Evolutionary conservation across 2,113 vertebrate species (phyloP), one percentile per base, ranked within the genome.

Genomic region (Butastur rufipennis): DNA sequence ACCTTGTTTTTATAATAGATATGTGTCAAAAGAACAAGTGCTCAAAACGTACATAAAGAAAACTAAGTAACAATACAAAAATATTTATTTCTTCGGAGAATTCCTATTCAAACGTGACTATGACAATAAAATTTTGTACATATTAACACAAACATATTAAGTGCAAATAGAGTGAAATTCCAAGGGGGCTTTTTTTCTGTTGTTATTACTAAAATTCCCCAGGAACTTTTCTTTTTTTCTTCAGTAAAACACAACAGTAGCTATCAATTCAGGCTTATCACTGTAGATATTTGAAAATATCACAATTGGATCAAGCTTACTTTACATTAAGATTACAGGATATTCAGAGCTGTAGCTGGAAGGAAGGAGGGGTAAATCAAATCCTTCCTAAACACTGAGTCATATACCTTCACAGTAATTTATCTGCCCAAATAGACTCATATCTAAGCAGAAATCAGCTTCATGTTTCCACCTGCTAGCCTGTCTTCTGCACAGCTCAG

Each of bases 381-480:
- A 80, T 50, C 78, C 90, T 97, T 96, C 72, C 72, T 88, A 80
- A 88, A 86, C 53, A 82, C 34, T 91, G 92, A 96, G 65, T 97
- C 94, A 97, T 29, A 93, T 10, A 77, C 16, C 58, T 88, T 86
- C 68, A 59, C 40, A 90, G 40, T 52, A 94, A 95, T 47, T 75
- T 85, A 92, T 72, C 84, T 88, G 42, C 47, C 42, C 83, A 93
- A 93, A 96, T 7, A 96, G 63, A 95, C 7, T 34, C 21, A 66
- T 88, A 96, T 96, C 87, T 94, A 94, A 97, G 86, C 36, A 77
- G 88, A 93, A 90, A 92, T 78, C 50, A 86, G 75, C 58, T 95
- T 94, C 91, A 79, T 89, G 93, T 97, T 97, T 97, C 88, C 59
- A 96, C 91, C 81, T 93, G 92, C 67, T 91, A 88, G 53, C 27